Evolutionary conservation across 2,888 invertebrate genomes (phyloP), one percentile per base, ranked within the genome.

Genomic region (Penaeus monodon): DNA sequence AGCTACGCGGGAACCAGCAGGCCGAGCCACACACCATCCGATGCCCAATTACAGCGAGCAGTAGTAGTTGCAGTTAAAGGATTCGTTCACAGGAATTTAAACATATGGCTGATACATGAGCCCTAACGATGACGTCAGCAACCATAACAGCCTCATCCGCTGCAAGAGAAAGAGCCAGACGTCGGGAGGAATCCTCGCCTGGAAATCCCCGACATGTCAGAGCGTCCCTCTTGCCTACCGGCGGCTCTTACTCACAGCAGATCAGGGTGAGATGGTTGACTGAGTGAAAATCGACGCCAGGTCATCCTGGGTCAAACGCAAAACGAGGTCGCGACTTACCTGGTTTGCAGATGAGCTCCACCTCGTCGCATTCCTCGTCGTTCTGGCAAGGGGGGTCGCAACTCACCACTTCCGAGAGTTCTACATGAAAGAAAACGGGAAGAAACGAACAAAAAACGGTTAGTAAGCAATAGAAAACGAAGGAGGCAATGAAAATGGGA

Each of bases 1-100:
- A 73, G 73, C 73, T 24, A 73, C 33, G 38, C 73, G 57, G 17
- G 14, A 86, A 86, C 86, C 86, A 86, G 86, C 86, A 86, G 86
- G 70, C 86, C 86, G 68, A 86, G 27, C 82, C 65, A 82, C 86
- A 86, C 78, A 79, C 84, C 73, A 85, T 57, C 57, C 57, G 65
- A 70, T 44, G 17, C 33, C 70, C 81, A 81, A 73, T 38, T 22
- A 73, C 44, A 73, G 24, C 33, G 63, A 63, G 29, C 24, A 38
- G 63, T 20, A 57, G 57, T 57, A 57, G 57, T 57, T 12, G 57
- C 57, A 57, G 57, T 57, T 57, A 57, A 57, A 57, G 57, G 57
- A 57, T 57, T 57, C 57, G 57, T 57, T 57, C 57, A 57, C 57
- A 57, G 57, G 57, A 57, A 4, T 57, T 57, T 57, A 57, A 57